Percentiles rank a stretch among this genome's conserved stretches.
phyloP scores from a whole-genome alignment of 2,113 vertebrate genomes.

The Morone saxatilis region DNA sequence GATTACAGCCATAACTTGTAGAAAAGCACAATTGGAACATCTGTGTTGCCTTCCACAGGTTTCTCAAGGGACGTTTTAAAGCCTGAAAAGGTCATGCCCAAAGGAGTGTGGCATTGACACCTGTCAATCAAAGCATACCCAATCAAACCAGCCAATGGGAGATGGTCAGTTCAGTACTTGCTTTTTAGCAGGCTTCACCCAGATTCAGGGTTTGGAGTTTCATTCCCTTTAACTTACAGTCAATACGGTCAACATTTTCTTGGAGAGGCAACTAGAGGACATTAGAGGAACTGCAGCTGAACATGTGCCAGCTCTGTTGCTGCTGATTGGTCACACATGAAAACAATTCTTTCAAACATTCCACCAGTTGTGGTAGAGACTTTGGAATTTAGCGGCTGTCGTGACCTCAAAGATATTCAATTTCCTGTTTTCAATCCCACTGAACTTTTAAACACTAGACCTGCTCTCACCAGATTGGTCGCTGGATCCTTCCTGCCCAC shows the following conservation, averaged over 20 bases:
- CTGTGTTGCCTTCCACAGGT: too few species aligned
- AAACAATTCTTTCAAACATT: not conserved
- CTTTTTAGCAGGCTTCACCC: not conserved
- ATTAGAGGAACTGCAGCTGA: not conserved
- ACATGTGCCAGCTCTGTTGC: not conserved
- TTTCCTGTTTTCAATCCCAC: not conserved
- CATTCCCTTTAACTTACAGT: not conserved
- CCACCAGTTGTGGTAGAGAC: not conserved
- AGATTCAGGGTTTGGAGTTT: not conserved
- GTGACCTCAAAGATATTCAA: not conserved
- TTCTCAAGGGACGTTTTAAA: too few species aligned
- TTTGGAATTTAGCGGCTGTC: not conserved
- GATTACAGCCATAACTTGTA: not conserved
- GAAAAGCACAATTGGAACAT: not conserved
- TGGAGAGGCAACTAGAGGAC: not conserved
- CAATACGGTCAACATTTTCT: not conserved
- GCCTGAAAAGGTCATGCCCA: too few species aligned
- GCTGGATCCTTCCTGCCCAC: conserved; percentile 87
- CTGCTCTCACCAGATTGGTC: conserved; percentile 85
- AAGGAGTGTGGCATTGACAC: not conserved
- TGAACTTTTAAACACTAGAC: not conserved
- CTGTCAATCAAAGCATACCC: too few species aligned
- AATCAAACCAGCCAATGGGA: not conserved
- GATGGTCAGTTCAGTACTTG: not conserved
- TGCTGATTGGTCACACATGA: not conserved